phyloP scores from a whole-genome alignment of 2,888 invertebrate genomes.

The Nomada fucata region DNA sequence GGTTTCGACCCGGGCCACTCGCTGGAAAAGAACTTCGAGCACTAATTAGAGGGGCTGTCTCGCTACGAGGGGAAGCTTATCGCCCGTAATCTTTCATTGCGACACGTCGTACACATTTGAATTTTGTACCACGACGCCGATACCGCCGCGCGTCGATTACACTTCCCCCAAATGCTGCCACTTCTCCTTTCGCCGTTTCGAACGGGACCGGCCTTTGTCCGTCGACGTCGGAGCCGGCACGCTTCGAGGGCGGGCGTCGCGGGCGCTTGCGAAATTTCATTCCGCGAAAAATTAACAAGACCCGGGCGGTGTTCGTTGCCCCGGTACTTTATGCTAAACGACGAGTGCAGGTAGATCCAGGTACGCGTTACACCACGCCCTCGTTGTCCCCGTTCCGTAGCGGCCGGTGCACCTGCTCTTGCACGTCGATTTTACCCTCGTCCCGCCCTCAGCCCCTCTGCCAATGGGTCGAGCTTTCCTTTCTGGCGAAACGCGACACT shows the following conservation, averaged over 20 bases:
- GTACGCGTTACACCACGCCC: not conserved
- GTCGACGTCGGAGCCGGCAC: too few relatives aligned
- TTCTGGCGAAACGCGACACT: not conserved
- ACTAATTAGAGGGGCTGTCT: constrained; percentile 59
- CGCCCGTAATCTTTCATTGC: constrained; percentile 37
- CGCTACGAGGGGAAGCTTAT: constrained; percentile 21
- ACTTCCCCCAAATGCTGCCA: not conserved
- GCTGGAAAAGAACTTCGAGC: constrained; percentile 46
- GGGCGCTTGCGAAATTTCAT: not conserved
- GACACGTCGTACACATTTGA: constrained; percentile 13
- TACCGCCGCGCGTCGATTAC: not conserved
- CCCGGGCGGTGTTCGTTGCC: too few relatives aligned
- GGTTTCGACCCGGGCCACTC: constrained; percentile 48
- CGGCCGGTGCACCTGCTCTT: not conserved
- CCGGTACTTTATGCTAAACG: too few relatives aligned
- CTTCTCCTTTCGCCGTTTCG: too few relatives aligned
- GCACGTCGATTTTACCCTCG: not conserved
- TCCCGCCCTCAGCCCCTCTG: not conserved
- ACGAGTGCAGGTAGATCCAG: not conserved
- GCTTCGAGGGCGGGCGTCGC: not conserved
- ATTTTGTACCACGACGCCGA: not conserved
- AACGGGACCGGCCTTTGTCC: too few relatives aligned
- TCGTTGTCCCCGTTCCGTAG: constrained; percentile 19
- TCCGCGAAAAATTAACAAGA: constrained; percentile 23
- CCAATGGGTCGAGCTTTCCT: not conserved